Evolutionary conservation across 1,140 invertebrate species (phyloP), one percentile per base, ranked within the genome.

Genomic region (Oryzaephilus surinamensis): DNA sequence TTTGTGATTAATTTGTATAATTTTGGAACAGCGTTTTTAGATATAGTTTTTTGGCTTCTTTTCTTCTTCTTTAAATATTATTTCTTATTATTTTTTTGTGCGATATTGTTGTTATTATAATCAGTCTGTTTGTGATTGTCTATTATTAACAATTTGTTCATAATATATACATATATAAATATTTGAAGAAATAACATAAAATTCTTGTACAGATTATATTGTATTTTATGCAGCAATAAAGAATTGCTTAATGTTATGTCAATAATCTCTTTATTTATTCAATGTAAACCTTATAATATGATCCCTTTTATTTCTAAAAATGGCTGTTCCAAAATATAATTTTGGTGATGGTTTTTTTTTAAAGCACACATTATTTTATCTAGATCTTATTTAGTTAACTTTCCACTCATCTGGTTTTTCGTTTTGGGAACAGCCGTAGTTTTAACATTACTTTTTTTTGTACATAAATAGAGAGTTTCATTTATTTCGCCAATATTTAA

Each of bases 271-370:
- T n/a, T n/a, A n/a, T n/a, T n/a, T n/a, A n/a, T n/a, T n/a, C n/a
- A n/a, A n/a, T n/a, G n/a, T n/a, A n/a, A n/a, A n/a, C n/a, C n/a
- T n/a, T n/a, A n/a, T n/a, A n/a, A n/a, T n/a, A n/a, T n/a, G 10
- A 16, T 27, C 11, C 17, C 3, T 37, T 28, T 15, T 51, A 43
- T 51, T 45, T 60, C 58, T 60, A 58, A 57, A 60, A 60, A 60
- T 57, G 55, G 58, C 56, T 60, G 58, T 60, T 60, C 56, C 56
- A 55, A 45, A 52, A 52, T 51, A 39, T n/a, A n/a, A n/a, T n/a
- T n/a, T n/a, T n/a, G n/a, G n/a, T n/a, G n/a, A n/a, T n/a, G n/a
- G n/a, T n/a, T n/a, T n/a, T n/a, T n/a, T n/a, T n/a, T n/a, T n/a
- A n/a, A n/a, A n/a, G n/a, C n/a, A n/a, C n/a, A n/a, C n/a, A n/a